These are phyloP conservation scores for Petrocephalus sullivani DNA, from an alignment of 2,797 vertebrate genomes.

Conservation along the genomic window DNA sequence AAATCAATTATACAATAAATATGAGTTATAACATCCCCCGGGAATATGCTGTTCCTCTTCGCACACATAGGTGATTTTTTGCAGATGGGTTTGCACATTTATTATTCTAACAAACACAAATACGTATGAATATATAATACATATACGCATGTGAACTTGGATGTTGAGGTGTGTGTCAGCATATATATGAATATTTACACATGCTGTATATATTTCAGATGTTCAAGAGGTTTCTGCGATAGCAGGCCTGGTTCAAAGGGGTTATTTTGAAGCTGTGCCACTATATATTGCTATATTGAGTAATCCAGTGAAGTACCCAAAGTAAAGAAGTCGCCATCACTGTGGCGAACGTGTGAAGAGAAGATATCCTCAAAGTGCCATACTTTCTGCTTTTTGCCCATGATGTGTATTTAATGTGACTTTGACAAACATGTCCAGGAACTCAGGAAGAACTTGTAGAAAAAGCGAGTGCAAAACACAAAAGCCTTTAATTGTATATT, in stretches of 20 bases:
- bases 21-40: conserved; percentile 57
- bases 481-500: neutral
- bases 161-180: neutral
- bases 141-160: conserved; percentile 4
- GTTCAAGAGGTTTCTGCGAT: neutral
- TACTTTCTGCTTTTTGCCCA: neutral
- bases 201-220: neutral
- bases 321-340: neutral
- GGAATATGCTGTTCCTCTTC: conserved; percentile 57
- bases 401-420: neutral
- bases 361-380: neutral
- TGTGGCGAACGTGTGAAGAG: neutral
- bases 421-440: neutral
- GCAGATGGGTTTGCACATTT: neutral
- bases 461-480: neutral
- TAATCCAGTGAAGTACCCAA: neutral
- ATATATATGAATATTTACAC: neutral
- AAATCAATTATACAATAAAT: conserved; percentile 72
- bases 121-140: neutral
- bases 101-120: conserved; percentile 26
- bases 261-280: neutral
- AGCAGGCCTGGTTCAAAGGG: neutral
- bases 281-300: neutral
- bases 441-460: neutral
- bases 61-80: conserved; percentile 37